These are phyloP conservation scores for Mesochorus sp. DNA, from an alignment of 2,888 invertebrate species.

Conservation along the genomic window DNA sequence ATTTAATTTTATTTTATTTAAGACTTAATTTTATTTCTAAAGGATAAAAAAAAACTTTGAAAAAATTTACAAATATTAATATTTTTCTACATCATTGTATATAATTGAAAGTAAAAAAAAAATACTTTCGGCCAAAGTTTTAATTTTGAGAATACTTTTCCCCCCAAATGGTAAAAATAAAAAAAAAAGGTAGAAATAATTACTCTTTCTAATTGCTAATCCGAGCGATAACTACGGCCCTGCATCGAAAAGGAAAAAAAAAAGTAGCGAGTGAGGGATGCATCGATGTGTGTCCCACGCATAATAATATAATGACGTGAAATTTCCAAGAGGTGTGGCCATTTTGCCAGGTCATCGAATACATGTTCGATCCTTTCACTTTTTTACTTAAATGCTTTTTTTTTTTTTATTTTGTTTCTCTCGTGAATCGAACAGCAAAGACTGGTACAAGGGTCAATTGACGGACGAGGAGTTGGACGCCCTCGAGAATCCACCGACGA, in stretches of 20 bases:
- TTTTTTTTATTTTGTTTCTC: constrained; percentile 48
- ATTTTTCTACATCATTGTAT: too few species aligned
- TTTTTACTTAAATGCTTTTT: constrained; percentile 43
- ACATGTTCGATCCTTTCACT: constrained; percentile 55
- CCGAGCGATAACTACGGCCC: constrained; percentile 1
- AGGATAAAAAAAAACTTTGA: too few species aligned
- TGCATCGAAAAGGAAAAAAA: constrained; percentile 23
- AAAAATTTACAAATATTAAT: too few species aligned
- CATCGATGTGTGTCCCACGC: constrained; percentile 49
- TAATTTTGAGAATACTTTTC: too few species aligned
- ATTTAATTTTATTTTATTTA: too few species aligned
- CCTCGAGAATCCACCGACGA: constrained; percentile 90
- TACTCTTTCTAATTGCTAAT: too few species aligned
- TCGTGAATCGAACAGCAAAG: constrained; percentile 86
- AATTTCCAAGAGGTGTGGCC: constrained; percentile 22
- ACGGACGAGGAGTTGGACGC: constrained; percentile 91
- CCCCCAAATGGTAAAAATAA: too few species aligned
- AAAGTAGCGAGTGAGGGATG: constrained; percentile 35
- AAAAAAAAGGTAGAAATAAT: not conserved
- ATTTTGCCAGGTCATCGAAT: constrained; percentile 42
- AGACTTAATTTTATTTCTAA: too few species aligned
- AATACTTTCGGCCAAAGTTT: too few species aligned
- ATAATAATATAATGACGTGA: constrained; percentile 53
- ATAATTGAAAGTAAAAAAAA: too few species aligned
- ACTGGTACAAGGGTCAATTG: constrained; percentile 94